Evolutionary conservation across 2,888 invertebrate genomes (phyloP), one percentile per base, ranked within the genome.

Genomic region (Drosophila kokeensis): DNA sequence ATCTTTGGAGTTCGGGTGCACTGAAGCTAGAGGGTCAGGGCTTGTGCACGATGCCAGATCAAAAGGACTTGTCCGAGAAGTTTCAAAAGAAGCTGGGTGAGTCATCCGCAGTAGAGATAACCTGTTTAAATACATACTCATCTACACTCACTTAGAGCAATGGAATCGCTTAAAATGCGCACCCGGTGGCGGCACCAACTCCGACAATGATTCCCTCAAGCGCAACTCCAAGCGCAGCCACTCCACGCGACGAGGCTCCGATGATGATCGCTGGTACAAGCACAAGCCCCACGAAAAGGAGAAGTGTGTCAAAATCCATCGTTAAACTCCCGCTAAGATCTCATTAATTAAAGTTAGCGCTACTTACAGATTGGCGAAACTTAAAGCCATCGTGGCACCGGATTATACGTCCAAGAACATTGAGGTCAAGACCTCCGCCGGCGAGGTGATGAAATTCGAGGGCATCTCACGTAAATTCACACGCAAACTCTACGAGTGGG

Each of bases 401-500:
- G 94, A 94, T 52, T 93, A 93, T 70, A 93, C 94, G 60, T 94
- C 94, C 76, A 95, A 96, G 88, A 97, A 97, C 91, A 96, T 97
- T 8, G 94, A 97, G 57, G 96, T 97, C 0, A 96, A 96, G 90
- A 97, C 97, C 0, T 96, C 97, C 0, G 96, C 96, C 0, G 97
- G 97, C 0, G 89, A 89, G 54, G 96, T 97, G 38, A 96, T 97
- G 92, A 95, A 97, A 90, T 97, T 98, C 90, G 96, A 97, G 94
- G 97, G 95, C 13, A 97, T 98, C 81, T 97, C 97, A 0, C 95
- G 97, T 52, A 97, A 97, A 81, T 98, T 98, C 92, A 97, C 98
- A 0, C 95, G 96, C 32, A 97, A 97, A 89, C 94, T 98, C 0
- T 97, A 97, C 92, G 98, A 98, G 92, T 98, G 98, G 98, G 97